Evolutionary conservation across 1,140 invertebrate species (phyloP).

Genomic region (Kradibia gibbosae): DNA sequence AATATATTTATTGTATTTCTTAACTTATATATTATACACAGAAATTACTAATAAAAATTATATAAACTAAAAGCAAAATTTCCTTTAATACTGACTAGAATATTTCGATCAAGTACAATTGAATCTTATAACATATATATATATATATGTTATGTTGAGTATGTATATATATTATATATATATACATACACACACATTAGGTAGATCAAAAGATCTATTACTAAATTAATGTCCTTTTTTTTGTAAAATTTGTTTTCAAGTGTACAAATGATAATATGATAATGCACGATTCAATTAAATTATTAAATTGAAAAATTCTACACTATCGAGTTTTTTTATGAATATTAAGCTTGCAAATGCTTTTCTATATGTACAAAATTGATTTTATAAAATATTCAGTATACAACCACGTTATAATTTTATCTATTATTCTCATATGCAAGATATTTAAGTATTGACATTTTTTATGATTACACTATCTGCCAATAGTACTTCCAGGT

Average conservation of each 20-base stretch:
- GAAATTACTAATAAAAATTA: conserved; percentile 42
- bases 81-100: conserved; percentile 55
- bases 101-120: conserved; percentile 27
- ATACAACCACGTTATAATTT: neutral
- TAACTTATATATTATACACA: conserved; percentile 35
- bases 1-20: conserved; percentile 3
- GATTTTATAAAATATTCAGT: conserved; percentile 21
- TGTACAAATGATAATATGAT: neutral
- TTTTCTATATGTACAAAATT: conserved; percentile 41
- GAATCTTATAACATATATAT: conserved; percentile 20
- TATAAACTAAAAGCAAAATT: conserved; percentile 35
- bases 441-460: neutral
- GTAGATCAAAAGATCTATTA: conserved; percentile 27
- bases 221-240: conserved; percentile 30
- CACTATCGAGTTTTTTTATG: neutral
- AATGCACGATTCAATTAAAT: conserved; percentile 19
- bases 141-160: too few relatives aligned
- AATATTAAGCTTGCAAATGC: conserved; percentile 15
- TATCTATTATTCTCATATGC: conserved; percentile 8
- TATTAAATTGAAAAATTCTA: neutral
- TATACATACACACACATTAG: neutral
- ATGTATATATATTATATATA: too few relatives aligned
- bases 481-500: conserved; percentile 56
- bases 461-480: conserved; percentile 58
- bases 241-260: conserved; percentile 3